These are phyloP conservation scores for Chromoteleia sp. DNA, from an alignment of 2,888 invertebrate genomes.

Conservation along the genomic window DNA sequence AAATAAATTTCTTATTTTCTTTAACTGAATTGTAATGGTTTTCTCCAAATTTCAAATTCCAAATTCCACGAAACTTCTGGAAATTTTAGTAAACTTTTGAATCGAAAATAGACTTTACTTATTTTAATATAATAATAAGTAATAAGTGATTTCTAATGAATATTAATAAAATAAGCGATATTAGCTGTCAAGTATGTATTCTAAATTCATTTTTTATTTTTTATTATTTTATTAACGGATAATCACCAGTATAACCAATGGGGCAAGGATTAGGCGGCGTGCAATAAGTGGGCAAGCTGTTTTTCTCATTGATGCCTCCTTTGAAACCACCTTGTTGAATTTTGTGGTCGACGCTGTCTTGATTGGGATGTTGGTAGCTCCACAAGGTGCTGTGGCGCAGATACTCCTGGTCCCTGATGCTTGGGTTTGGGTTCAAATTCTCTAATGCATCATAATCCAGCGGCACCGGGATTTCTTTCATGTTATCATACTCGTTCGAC, in stretches of 20 bases:
- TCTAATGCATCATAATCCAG: conserved; percentile 91
- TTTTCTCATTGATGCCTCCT: conserved; percentile 92
- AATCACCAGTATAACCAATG: conserved; percentile 93
- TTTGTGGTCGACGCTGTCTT: conserved; percentile 81
- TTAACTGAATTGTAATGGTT: too few relatives aligned
- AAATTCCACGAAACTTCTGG: too few relatives aligned
- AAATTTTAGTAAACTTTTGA: too few relatives aligned
- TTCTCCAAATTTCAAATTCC: too few relatives aligned
- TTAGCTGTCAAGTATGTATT: too few relatives aligned
- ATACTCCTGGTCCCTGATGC: conserved; percentile 94
- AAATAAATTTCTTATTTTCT: too few relatives aligned
- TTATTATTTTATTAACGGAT: background rate
- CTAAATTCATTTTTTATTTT: background rate
- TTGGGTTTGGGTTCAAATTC: conserved; percentile 90
- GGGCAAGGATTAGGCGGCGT: conserved; percentile 99
- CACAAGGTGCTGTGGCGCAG: conserved; percentile 91
- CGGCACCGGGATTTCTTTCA: conserved; percentile 82
- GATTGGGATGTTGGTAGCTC: conserved; percentile 91
- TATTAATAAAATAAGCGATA: background rate
- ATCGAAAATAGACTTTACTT: too few relatives aligned
- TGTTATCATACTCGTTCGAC: conserved; percentile 76
- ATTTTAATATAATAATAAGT: too few relatives aligned
- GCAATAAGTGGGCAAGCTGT: conserved; percentile 97
- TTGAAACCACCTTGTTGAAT: conserved; percentile 84
- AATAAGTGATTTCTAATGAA: too few relatives aligned